Evolutionary conservation across 2,113 vertebrate genomes (phyloP).

Genomic region (Bagarius yarrelli): DNA sequence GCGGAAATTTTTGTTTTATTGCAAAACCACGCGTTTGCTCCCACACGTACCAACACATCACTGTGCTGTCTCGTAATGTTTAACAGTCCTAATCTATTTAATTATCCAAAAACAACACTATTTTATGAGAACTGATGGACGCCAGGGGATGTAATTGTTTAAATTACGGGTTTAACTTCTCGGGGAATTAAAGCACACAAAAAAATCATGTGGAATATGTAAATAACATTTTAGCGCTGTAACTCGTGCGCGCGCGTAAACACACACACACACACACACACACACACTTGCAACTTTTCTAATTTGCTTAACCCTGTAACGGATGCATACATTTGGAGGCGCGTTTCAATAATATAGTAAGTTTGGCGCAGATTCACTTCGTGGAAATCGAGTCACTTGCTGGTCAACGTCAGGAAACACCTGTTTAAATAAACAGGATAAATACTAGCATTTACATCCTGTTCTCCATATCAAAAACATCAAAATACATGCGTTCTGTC

Average conservation of each 20-base stretch:
- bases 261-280: constrained; percentile 4
- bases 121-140: constrained; percentile 12
- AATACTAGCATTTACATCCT: not conserved
- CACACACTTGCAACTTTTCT: not conserved
- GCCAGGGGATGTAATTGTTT: constrained; percentile 23
- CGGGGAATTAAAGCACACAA: constrained; percentile 43
- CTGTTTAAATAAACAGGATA: constrained; percentile 18
- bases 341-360: not conserved
- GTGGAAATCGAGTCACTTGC: no score
- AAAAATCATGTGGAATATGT: constrained; percentile 32
- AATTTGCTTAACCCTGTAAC: not conserved
- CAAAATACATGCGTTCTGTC: not conserved
- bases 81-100: constrained; percentile 16
- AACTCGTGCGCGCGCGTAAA: not conserved
- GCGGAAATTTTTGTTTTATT: no score
- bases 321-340: not conserved
- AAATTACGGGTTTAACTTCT: constrained; percentile 38
- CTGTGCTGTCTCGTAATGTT: not conserved
- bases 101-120: constrained; percentile 1
- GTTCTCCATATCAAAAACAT: not conserved
- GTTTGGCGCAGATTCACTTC: not conserved
- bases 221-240: constrained; percentile 19
- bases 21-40: not conserved
- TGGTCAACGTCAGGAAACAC: constrained; percentile 1
- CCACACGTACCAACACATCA: not conserved